These are phyloP conservation scores for Drosophila antonietae DNA, from an alignment of 2,888 invertebrate species.

Conservation along the genomic window DNA sequence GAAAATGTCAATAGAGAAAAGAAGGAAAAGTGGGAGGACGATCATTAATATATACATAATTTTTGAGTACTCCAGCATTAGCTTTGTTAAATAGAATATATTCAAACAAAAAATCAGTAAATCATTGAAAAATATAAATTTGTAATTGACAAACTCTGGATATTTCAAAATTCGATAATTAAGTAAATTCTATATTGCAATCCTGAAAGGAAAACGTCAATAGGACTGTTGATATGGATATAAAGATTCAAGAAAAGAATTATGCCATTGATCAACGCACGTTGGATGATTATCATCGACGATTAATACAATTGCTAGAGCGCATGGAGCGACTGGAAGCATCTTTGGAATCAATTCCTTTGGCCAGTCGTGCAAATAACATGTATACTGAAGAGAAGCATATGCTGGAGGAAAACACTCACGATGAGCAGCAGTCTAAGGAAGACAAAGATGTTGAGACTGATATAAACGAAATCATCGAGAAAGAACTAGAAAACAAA, in stretches of 20 bases:
- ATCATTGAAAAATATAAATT: neutral
- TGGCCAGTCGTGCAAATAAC: neutral
- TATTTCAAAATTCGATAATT: conserved; percentile 22
- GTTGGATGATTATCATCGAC: conserved; percentile 29
- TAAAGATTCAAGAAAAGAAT: neutral
- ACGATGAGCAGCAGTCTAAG: neutral
- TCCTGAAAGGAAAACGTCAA: neutral
- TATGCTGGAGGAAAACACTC: neutral
- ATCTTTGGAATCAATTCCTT: conserved; percentile 13
- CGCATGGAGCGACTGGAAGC: conserved; percentile 30
- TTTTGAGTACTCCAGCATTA: neutral
- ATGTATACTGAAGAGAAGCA: neutral
- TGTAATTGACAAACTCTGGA: neutral
- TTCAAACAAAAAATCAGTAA: neutral
- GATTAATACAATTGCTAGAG: conserved; percentile 22
- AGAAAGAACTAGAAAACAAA: neutral
- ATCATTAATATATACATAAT: no score
- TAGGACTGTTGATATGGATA: conserved; percentile 10
- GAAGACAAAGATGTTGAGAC: conserved; percentile 1
- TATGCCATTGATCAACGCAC: neutral
- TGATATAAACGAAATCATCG: neutral
- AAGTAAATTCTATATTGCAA: neutral
- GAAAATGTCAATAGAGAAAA: neutral
- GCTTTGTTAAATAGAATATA: neutral
- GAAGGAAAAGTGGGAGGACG: neutral